These are phyloP conservation scores for Papilio polyxenes DNA, from an alignment of 1,140 invertebrate species.

Conservation along the genomic window DNA sequence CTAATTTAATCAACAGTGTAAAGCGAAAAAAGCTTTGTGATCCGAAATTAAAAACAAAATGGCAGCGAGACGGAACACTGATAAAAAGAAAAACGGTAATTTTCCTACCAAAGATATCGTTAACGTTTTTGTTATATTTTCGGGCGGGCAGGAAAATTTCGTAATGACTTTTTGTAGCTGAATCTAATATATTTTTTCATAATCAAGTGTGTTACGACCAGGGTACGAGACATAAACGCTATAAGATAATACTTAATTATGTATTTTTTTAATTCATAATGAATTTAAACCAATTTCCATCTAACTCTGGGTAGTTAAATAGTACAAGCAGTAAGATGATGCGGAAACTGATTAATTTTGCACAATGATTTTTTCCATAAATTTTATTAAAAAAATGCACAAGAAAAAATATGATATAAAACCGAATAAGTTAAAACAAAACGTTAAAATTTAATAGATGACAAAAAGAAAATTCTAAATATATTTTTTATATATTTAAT, in stretches of 20 bases:
- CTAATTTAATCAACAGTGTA: neutral
- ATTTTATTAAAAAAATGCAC: too few relatives aligned
- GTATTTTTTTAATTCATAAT: too few relatives aligned
- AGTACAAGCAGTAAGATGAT: too few relatives aligned
- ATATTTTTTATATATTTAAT: too few relatives aligned
- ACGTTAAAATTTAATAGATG: too few relatives aligned
- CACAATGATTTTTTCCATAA: too few relatives aligned
- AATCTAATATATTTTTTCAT: conserved; percentile 28
- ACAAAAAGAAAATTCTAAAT: too few relatives aligned
- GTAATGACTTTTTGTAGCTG: conserved; percentile 34
- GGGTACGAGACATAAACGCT: neutral
- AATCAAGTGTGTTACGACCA: neutral
- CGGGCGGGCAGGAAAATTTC: conserved; percentile 21
- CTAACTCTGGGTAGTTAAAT: too few relatives aligned
- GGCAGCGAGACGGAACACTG: conserved; percentile 7
- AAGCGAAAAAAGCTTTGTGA: conserved; percentile 4
- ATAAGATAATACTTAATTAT: neutral
- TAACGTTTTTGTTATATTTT: conserved; percentile 34
- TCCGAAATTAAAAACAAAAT: conserved; percentile 31
- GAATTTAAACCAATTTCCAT: too few relatives aligned
- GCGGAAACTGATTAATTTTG: too few relatives aligned
- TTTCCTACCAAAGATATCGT: conserved; percentile 35
- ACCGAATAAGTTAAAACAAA: too few relatives aligned
- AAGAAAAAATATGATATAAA: too few relatives aligned
- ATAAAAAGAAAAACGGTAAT: conserved; percentile 36